Conservation (phyloP, 2,113 vertebrate genomes). For the Anser cygnoides region DNA sequence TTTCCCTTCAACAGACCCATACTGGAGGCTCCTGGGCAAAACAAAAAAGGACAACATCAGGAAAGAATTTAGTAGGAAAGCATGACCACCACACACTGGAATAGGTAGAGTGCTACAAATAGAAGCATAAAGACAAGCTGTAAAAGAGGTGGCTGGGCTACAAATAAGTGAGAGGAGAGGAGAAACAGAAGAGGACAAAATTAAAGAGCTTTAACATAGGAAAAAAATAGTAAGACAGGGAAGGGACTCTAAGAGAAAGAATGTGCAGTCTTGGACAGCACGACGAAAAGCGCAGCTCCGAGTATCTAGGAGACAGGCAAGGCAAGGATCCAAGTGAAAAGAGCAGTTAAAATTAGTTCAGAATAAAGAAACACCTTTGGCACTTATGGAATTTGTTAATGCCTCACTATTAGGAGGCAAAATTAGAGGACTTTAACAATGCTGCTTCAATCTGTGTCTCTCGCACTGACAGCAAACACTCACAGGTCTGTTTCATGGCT, state of each 20-base stretch:
- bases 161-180: not conserved
- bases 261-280: not conserved
- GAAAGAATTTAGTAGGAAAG: not conserved
- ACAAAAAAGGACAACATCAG: not conserved
- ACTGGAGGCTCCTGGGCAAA: not conserved
- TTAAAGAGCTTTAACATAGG: not conserved
- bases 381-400: not conserved
- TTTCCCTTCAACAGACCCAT: not conserved
- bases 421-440: not conserved
- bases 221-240: not conserved
- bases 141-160: not conserved
- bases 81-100: not conserved
- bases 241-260: not conserved
- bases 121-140: not conserved
- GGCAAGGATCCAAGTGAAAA: not conserved
- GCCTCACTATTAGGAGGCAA: not conserved
- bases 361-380: slow-evolving; percentile 8
- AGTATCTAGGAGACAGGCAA: not conserved
- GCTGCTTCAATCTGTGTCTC: not conserved
- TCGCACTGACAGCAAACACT: not conserved
- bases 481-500: not conserved
- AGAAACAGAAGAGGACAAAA: not conserved
- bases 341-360: not conserved
- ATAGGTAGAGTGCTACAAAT: not conserved
- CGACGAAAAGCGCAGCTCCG: not conserved